phyloP scores from a whole-genome alignment of 2,113 vertebrate species.

The Apistogramma diplotaenia region DNA sequence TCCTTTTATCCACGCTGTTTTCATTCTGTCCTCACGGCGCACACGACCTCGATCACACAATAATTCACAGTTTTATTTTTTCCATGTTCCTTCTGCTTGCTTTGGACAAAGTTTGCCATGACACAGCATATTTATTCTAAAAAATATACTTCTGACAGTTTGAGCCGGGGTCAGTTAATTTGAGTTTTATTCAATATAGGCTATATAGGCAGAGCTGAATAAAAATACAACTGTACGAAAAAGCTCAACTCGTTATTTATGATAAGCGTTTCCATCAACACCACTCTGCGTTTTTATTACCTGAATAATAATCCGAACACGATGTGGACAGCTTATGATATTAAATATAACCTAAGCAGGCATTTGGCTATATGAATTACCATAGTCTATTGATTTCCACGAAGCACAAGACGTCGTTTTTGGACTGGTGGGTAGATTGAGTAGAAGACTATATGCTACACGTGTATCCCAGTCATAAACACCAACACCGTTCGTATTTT shows the following conservation, averaged over 20 bases:
- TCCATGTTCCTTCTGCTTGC: neutral
- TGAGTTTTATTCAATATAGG: slow-evolving; percentile 63
- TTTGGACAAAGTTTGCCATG: neutral
- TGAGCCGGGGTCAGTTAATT: slow-evolving; percentile 12
- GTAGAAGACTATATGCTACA: slow-evolving; percentile 41
- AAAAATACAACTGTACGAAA: slow-evolving; percentile 61
- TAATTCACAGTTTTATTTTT: neutral
- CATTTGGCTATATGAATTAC: slow-evolving; percentile 29
- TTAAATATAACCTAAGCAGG: slow-evolving; percentile 49
- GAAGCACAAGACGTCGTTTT: slow-evolving; percentile 49
- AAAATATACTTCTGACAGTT: slow-evolving; percentile 14
- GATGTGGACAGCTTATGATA: slow-evolving; percentile 50
- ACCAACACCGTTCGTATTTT: slow-evolving; percentile 27
- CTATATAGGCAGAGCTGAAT: slow-evolving; percentile 61
- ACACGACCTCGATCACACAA: slow-evolving; percentile 28
- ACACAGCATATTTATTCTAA: neutral
- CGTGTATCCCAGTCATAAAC: slow-evolving; percentile 41
- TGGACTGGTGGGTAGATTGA: slow-evolving; percentile 25
- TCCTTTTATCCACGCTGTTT: slow-evolving; percentile 52
- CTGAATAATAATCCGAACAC: slow-evolving; percentile 46
- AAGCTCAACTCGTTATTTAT: slow-evolving; percentile 23
- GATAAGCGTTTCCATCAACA: slow-evolving; percentile 31
- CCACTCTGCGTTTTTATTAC: slow-evolving; percentile 23
- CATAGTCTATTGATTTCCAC: slow-evolving; percentile 44
- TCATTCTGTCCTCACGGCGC: slow-evolving; percentile 21